These are phyloP conservation scores for Lasiommata megera DNA, from an alignment of 2,888 invertebrate genomes.

Conservation along the genomic window DNA sequence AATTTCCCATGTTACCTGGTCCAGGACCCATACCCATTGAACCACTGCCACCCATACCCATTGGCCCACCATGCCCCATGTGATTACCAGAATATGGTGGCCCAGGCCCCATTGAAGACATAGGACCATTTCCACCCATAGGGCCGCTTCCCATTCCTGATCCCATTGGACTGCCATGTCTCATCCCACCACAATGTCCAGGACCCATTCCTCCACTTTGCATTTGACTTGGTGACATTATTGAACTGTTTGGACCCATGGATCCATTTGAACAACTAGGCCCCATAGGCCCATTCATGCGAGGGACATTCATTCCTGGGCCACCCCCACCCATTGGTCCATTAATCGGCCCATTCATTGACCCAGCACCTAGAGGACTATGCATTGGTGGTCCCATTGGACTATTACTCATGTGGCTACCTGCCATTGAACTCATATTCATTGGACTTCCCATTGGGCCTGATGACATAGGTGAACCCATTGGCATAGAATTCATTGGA, in stretches of 20 bases:
- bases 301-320: conserved; percentile 78
- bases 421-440: conserved; percentile 84
- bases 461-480: conserved; percentile 86
- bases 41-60: conserved; percentile 74
- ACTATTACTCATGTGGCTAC: conserved; percentile 85
- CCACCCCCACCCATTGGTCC: conserved; percentile 83
- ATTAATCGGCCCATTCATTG: conserved; percentile 80
- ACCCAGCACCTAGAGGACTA: conserved; percentile 83
- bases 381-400: conserved; percentile 90
- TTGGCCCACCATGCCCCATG: conserved; percentile 77
- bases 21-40: conserved; percentile 75
- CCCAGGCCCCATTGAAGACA: conserved; percentile 74
- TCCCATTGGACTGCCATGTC: conserved; percentile 79
- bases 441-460: conserved; percentile 88
- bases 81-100: conserved; percentile 75
- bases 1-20: conserved; percentile 74
- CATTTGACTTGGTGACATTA: conserved; percentile 79
- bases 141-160: conserved; percentile 82
- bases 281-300: conserved; percentile 81
- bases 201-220: conserved; percentile 75
- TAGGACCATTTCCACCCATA: conserved; percentile 77
- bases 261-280: conserved; percentile 81
- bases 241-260: conserved; percentile 79
- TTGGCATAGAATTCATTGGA: conserved; percentile 87
- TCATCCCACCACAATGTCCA: conserved; percentile 78